These are phyloP conservation scores for Octonoba sinensis DNA, from an alignment of 2,888 invertebrate genomes.

Conservation along the genomic window DNA sequence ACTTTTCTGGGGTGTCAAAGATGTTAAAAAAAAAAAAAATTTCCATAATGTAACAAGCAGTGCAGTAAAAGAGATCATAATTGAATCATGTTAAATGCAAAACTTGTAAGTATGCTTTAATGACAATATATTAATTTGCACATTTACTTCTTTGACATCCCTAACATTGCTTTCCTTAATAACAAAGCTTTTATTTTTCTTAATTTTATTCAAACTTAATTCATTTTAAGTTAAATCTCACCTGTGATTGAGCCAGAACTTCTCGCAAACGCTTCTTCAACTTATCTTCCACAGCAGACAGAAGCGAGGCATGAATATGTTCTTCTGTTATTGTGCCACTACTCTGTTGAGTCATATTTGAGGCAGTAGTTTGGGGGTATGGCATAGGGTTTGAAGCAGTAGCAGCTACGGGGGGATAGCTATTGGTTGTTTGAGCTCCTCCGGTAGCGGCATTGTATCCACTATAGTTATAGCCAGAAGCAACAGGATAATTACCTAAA, in stretches of 20 bases:
- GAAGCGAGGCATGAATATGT: conserved; percentile 91
- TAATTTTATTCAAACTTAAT: too few species aligned
- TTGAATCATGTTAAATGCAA: too few species aligned
- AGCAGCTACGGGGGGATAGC: conserved; percentile 58
- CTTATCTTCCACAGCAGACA: conserved; percentile 96
- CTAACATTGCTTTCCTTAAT: too few species aligned
- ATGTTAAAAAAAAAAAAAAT: too few species aligned
- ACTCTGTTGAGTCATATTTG: conserved; percentile 31
- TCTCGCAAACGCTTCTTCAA: conserved; percentile 88
- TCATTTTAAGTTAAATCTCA: conserved; percentile 58
- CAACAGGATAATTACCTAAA: conserved; percentile 45
- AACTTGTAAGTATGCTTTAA: too few species aligned
- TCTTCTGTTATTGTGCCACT: conserved; percentile 92
- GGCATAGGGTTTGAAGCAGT: conserved; percentile 31
- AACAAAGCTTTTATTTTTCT: too few species aligned
- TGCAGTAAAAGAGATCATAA: too few species aligned
- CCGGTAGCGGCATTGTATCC: conserved; percentile 28
- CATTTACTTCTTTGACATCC: too few species aligned
- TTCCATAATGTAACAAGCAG: too few species aligned
- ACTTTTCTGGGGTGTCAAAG: too few species aligned
- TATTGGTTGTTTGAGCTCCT: conserved; percentile 38
- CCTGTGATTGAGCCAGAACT: conserved; percentile 87
- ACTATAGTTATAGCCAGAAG: conserved; percentile 24
- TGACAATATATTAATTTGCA: too few species aligned
- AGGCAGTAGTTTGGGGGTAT: conserved; percentile 67